These are phyloP conservation scores for Ochotona curzoniae DNA, from an alignment of 2,113 vertebrate species.

Conservation along the genomic window DNA sequence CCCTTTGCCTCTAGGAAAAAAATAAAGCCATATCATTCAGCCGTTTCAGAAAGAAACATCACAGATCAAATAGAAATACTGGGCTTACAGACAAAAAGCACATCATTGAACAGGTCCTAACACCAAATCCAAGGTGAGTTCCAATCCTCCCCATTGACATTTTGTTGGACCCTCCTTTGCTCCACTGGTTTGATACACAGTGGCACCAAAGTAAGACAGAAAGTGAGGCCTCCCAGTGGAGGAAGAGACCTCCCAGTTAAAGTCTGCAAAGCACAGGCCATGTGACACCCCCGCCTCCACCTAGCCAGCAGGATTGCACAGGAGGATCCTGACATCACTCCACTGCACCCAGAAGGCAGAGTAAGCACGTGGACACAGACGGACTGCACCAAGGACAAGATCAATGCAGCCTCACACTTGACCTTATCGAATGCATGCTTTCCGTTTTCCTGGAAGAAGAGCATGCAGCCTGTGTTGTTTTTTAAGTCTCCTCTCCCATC, in stretches of 20 bases:
- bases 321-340: background rate
- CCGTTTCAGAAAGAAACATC: slow-evolving; percentile 62
- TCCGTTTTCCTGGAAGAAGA: background rate
- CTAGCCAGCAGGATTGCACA: no score
- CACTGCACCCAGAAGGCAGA: background rate
- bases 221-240: background rate
- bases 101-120: background rate
- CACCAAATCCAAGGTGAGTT: background rate
- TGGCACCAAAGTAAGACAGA: background rate
- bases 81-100: background rate
- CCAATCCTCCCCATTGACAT: background rate
- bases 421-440: background rate
- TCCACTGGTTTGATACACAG: background rate
- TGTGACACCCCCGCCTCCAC: no score
- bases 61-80: slow-evolving; percentile 30
- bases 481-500: background rate
- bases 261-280: background rate
- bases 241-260: background rate
- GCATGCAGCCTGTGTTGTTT: background rate
- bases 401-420: background rate
- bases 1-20: slow-evolving; percentile 64
- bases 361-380: background rate
- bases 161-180: background rate
- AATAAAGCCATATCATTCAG: slow-evolving; percentile 71
- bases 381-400: background rate